Evolutionary conservation across 2,888 invertebrate genomes (phyloP).

Genomic region (Venusia cambrica): DNA sequence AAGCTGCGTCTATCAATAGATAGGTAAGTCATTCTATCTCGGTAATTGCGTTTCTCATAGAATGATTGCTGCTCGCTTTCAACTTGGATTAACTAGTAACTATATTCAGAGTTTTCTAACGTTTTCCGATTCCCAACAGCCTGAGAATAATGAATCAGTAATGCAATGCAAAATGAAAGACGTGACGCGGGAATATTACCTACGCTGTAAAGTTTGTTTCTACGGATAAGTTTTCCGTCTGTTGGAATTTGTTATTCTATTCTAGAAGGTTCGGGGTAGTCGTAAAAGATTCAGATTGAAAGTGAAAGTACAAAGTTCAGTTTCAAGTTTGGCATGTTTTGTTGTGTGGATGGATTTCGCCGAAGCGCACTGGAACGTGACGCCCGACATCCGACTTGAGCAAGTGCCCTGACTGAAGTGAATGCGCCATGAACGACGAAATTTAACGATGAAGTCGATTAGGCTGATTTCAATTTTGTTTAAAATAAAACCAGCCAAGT

Average conservation of each 20-base stretch:
- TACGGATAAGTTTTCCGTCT: constrained; percentile 19
- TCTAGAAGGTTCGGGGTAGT: constrained; percentile 16
- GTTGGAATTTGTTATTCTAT: constrained; percentile 24
- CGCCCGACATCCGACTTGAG: constrained; percentile 55
- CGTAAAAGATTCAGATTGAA: constrained; percentile 35
- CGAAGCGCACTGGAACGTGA: constrained; percentile 60
- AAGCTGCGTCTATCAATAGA: constrained; percentile 8
- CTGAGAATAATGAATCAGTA: constrained; percentile 15
- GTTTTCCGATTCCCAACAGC: constrained; percentile 10
- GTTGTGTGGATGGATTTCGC: constrained; percentile 46
- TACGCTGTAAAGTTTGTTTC: constrained; percentile 14
- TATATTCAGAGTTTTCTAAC: constrained; percentile 13
- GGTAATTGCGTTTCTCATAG: constrained; percentile 17
- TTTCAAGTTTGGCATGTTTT: constrained; percentile 37
- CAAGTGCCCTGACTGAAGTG: constrained; percentile 51
- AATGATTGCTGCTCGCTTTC: constrained; percentile 8
- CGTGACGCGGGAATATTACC: constrained; percentile 19
- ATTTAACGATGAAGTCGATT: constrained; percentile 16
- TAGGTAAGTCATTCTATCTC: too few species aligned
- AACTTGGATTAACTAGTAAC: constrained; percentile 8
- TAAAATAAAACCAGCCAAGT: too few species aligned
- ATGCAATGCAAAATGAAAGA: constrained; percentile 17
- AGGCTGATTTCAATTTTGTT: too few species aligned
- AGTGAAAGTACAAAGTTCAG: constrained; percentile 50
- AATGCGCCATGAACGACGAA: constrained; percentile 30